These are phyloP conservation scores for Recurvirostra avosetta DNA, from an alignment of 2,113 vertebrate species.

Conservation along the genomic window DNA sequence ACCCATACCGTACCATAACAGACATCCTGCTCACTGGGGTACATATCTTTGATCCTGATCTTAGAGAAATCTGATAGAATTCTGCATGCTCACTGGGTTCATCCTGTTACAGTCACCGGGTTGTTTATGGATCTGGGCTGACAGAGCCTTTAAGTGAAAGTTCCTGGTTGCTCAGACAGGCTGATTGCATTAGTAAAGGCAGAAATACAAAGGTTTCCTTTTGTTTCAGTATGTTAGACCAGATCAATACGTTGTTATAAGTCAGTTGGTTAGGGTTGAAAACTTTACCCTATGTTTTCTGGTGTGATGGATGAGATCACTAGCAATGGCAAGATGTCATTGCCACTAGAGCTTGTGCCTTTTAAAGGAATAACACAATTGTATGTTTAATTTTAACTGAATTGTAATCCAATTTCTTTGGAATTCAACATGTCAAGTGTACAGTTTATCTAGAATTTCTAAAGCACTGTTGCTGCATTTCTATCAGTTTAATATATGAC, in stretches of 20 bases:
- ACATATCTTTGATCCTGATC: not conserved
- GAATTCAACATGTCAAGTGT: conserved; percentile 4
- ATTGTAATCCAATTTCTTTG: not conserved
- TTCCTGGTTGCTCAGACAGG: not conserved
- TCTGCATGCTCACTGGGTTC: not conserved
- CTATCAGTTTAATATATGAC: not conserved
- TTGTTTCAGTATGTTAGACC: not conserved
- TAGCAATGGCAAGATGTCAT: not conserved
- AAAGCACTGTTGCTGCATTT: not conserved
- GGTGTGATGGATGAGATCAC: not conserved
- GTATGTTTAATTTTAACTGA: conserved; percentile 1
- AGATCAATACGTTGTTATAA: not conserved
- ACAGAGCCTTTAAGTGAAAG: not conserved
- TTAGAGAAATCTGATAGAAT: not conserved
- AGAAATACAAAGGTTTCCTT: not conserved
- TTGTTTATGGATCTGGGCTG: not conserved
- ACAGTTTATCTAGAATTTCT: not conserved
- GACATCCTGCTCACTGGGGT: not conserved
- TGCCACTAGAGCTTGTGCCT: not conserved
- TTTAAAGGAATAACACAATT: not conserved
- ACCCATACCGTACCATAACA: not conserved
- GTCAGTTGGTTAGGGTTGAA: not conserved
- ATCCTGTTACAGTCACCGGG: not conserved
- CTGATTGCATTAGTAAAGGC: not conserved
- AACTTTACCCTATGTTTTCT: not conserved